Conservation (phyloP, 2,888 invertebrate genomes). For the Carcina quercana region DNA sequence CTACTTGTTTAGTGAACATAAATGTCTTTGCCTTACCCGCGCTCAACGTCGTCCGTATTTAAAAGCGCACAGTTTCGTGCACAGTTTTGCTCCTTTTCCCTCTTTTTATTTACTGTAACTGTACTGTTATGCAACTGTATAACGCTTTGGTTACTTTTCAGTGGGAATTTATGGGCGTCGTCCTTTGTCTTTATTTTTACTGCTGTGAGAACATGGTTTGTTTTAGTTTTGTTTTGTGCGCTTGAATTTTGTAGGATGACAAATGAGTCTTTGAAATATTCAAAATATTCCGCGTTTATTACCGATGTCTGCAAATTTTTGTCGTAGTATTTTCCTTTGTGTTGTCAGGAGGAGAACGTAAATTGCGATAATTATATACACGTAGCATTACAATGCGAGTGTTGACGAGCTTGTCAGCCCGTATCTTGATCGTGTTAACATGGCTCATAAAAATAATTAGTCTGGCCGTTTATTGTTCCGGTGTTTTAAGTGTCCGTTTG, state of each 20-base stretch:
- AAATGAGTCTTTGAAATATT: conserved; percentile 23
- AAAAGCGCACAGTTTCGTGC: conserved; percentile 72
- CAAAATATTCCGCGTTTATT: conserved; percentile 12
- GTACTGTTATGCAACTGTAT: conserved; percentile 72
- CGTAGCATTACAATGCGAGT: conserved; percentile 23
- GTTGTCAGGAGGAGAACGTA: conserved; percentile 9
- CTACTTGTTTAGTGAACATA: conserved; percentile 77
- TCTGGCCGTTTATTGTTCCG: conserved; percentile 27
- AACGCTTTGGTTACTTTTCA: conserved; percentile 71
- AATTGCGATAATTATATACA: conserved; percentile 23
- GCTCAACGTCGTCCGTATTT: conserved; percentile 71
- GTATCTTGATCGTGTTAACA: conserved; percentile 44
- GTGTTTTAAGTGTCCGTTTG: not conserved
- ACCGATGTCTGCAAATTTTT: not conserved
- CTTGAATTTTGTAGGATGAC: conserved; percentile 37
- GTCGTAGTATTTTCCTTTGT: not conserved
- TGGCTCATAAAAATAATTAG: conserved; percentile 36
- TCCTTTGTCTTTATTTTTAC: conserved; percentile 67
- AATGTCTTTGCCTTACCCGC: conserved; percentile 74
- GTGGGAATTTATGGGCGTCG: conserved; percentile 60
- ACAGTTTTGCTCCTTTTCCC: conserved; percentile 63
- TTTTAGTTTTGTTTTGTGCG: conserved; percentile 47
- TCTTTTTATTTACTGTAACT: conserved; percentile 67
- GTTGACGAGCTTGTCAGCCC: conserved; percentile 23
- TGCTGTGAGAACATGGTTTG: conserved; percentile 52